Base-by-base conservation (phyloP, 2,888 invertebrate species). In the Xylophagus ater region DNA sequence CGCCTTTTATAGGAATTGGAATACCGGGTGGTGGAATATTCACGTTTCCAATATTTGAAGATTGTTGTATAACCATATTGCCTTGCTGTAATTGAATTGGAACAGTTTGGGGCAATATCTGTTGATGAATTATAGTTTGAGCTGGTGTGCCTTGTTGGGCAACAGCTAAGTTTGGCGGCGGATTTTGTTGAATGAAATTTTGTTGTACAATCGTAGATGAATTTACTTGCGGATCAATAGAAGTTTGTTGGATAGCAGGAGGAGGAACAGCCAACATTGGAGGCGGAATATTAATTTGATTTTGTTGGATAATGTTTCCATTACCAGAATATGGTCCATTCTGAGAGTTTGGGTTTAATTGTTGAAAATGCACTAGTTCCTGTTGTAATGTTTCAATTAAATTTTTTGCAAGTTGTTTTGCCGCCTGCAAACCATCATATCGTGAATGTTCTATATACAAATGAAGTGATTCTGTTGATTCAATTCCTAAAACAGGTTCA, bases 301-400 rank as follows among this genome's bases (percentile, higher is more conserved):
- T 45, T 34, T 46, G 46, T 32, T 39, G 41, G 9, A 43, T 39
- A 8, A 37, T 28, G 10, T 31, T 28, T 10, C 33, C 33, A 3
- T 24, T 26, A 14, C 37, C 20, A 3, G 42, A 29, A 19, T 38
- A 40, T 1, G 41, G 8, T 20, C 34, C 39, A 34, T 38, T 46
- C 15, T 36, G 36, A 5, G 42, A 12, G 24, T 30, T 43, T 34
- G 40, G 46, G 42, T 42, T 43, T 25, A 45, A 30, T 39, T 54
- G 53, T 37, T 53, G 54, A 36, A 52, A 54, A 34, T 53, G 53
- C 12, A 49, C 40, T 50, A 72, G 56, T 49, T 72, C 72, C 24
- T 70, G 69, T 38, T 80, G 74, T 60, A 86, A 77, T 4, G 85
- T 85, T 63, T 84, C 81, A 49, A 85, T 79, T 33, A 86, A 68